A percentile compares a stretch with the other conserved stretches of the same genome.
These are phyloP conservation scores for Heliconius erato DNA, from an alignment of 2,888 invertebrate species.

Conservation along the genomic window DNA sequence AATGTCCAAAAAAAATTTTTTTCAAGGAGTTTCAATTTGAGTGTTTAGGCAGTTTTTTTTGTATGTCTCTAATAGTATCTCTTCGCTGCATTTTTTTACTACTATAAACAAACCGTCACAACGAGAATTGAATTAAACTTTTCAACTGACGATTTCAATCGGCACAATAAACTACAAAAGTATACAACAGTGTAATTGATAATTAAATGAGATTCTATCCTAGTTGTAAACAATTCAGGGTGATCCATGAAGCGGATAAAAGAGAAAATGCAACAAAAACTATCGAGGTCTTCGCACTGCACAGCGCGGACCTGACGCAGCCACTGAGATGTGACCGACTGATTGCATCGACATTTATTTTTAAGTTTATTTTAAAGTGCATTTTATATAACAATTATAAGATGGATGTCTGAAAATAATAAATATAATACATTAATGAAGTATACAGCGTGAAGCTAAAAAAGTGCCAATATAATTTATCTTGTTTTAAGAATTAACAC, in stretches of 20 bases:
- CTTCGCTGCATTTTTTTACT: too few species aligned
- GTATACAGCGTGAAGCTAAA: too few species aligned
- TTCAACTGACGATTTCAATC: neutral
- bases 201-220: slow-evolving; percentile 35
- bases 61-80: too few species aligned
- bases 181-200: neutral
- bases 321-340: slow-evolving; percentile 67
- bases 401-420: too few species aligned
- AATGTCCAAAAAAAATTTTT: too few species aligned
- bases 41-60: too few species aligned
- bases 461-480: too few species aligned
- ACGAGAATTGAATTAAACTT: too few species aligned
- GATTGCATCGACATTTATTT: slow-evolving; percentile 52
- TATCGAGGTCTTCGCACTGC: slow-evolving; percentile 69
- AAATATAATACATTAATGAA: too few species aligned
- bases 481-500: too few species aligned
- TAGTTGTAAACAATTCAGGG: slow-evolving; percentile 42
- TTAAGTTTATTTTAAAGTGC: slow-evolving; percentile 31
- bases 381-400: neutral
- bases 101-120: too few species aligned
- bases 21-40: too few species aligned
- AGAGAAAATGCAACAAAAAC: slow-evolving; percentile 76
- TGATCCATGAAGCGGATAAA: slow-evolving; percentile 58
- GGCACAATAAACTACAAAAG: neutral
- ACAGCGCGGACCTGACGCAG: slow-evolving; percentile 45